These are phyloP conservation scores for Trachelus stipa DNA, from an alignment of 2,888 invertebrate genomes.

Conservation along the genomic window DNA sequence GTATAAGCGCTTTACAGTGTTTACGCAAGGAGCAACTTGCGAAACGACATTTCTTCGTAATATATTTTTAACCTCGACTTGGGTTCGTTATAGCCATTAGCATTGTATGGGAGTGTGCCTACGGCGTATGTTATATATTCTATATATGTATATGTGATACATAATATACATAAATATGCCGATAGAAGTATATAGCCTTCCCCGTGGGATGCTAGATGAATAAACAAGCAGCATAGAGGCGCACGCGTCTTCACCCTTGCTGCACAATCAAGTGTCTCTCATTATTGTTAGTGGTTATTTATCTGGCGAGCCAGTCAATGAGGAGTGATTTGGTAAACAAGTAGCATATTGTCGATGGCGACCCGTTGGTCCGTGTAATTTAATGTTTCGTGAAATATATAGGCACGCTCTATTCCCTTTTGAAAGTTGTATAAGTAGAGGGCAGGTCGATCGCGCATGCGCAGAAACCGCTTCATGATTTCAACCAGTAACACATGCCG, in stretches of 20 bases:
- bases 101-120: background rate
- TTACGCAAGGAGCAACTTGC: background rate
- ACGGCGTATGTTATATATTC: background rate
- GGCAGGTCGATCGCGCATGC: background rate
- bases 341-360: slow-evolving; percentile 63
- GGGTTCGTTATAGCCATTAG: background rate
- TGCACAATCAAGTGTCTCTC: slow-evolving; percentile 58
- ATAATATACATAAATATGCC: background rate
- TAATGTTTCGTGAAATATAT: slow-evolving; percentile 44
- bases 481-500: background rate
- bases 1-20: background rate
- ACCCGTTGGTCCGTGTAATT: slow-evolving; percentile 50
- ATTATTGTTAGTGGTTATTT: slow-evolving; percentile 51
- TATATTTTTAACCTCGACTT: background rate
- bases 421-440: background rate
- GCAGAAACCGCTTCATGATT: background rate
- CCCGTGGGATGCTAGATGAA: slow-evolving; percentile 12
- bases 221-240: slow-evolving; percentile 17
- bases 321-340: slow-evolving; percentile 59
- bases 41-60: background rate
- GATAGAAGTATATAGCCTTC: background rate
- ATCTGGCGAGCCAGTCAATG: slow-evolving; percentile 46
- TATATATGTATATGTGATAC: background rate
- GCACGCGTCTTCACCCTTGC: slow-evolving; percentile 54
- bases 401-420: slow-evolving; percentile 1